These are phyloP conservation scores for Rhagonycha fulva DNA, from an alignment of 2,888 invertebrate species.

Conservation along the genomic window DNA sequence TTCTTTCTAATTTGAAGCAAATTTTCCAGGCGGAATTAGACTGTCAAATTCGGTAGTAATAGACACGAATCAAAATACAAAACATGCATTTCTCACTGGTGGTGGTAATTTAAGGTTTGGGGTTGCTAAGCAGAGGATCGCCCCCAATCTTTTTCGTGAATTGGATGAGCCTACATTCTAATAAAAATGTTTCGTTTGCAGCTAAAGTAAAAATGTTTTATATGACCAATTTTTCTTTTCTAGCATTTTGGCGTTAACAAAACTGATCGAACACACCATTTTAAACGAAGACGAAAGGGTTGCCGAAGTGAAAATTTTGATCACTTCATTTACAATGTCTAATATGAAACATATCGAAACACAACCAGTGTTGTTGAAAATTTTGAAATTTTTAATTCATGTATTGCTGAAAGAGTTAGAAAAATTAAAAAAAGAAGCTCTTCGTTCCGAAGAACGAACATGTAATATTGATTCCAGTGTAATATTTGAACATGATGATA, in stretches of 20 bases:
- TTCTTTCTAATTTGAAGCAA: too few relatives aligned
- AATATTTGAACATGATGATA: background rate
- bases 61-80: too few relatives aligned
- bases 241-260: constrained; percentile 29
- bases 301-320: constrained; percentile 15
- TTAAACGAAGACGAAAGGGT: constrained; percentile 25
- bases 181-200: too few relatives aligned
- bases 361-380: constrained; percentile 15
- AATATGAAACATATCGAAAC: background rate
- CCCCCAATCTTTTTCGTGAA: too few relatives aligned
- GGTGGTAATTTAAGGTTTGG: too few relatives aligned
- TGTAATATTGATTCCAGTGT: background rate
- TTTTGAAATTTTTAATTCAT: constrained; percentile 12
- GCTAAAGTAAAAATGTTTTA: background rate
- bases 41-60: too few relatives aligned
- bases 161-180: too few relatives aligned
- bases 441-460: background rate
- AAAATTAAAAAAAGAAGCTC: background rate
- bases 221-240: background rate
- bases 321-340: background rate
- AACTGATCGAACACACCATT: constrained; percentile 27
- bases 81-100: too few relatives aligned
- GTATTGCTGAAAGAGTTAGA: constrained; percentile 4
- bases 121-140: too few relatives aligned
- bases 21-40: too few relatives aligned